Conservation (phyloP, 1,140 invertebrate species). For the Calliopsis andreniformis region DNA sequence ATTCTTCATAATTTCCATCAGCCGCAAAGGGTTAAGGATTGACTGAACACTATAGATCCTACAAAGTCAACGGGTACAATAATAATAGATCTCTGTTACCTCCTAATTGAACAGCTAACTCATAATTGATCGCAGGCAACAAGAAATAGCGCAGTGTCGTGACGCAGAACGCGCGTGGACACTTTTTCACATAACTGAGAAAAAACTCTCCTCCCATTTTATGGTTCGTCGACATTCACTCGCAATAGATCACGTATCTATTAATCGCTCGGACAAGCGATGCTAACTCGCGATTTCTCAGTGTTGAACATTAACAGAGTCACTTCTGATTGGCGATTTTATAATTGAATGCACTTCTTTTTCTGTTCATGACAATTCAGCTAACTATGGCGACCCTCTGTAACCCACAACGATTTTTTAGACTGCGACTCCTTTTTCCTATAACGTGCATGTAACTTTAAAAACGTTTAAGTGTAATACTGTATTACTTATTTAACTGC, state of each 20-base stretch:
- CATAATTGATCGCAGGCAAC: background rate
- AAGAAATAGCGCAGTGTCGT: background rate
- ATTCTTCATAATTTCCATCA: background rate
- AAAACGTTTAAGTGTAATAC: background rate
- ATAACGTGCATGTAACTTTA: background rate
- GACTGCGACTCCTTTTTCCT: background rate
- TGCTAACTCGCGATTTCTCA: too few relatives aligned
- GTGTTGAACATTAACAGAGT: background rate
- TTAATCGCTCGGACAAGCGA: too few relatives aligned
- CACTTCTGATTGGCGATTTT: background rate
- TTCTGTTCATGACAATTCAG: background rate
- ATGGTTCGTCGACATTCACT: background rate
- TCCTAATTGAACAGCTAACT: background rate
- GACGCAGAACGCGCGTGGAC: background rate
- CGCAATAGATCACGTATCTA: background rate
- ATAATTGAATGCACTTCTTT: background rate
- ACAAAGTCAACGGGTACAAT: conserved; percentile 8
- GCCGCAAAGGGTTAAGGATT: conserved; percentile 10
- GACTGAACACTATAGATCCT: background rate
- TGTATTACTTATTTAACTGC: background rate
- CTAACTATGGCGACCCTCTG: background rate
- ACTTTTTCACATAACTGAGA: too few relatives aligned
- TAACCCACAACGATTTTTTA: background rate
- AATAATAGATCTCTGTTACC: background rate
- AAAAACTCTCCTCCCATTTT: background rate